Evolutionary conservation across 2,113 vertebrate species (phyloP), one percentile per base, ranked within the genome.

Genomic region (Poeciliopsis retropinna): DNA sequence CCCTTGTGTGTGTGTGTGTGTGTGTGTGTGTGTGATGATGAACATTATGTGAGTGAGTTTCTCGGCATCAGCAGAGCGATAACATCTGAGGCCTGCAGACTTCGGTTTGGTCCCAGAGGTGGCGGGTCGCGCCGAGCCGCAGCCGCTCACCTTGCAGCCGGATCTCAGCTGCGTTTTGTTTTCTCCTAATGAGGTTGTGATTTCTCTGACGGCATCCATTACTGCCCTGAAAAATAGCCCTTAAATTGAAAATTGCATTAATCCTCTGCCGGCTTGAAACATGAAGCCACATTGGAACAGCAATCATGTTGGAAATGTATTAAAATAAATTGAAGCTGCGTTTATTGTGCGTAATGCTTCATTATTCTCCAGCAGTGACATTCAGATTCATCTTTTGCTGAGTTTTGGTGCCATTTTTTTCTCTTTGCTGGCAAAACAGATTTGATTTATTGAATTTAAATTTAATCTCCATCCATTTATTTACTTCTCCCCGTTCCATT

Each of bases 191-290:
- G 70, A 82, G 76, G 78, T 30, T 63, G 69, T 51, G 76, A 81
- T 88, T 85, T 74, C 71, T 73, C 73, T 60, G 57, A 78, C 19
- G 63, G 63, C 78, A 19, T 75, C 77, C 64, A 80, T 84, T 84
- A 88, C 57, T 1, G 68, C 44, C 17, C 71, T 31, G 75, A 87
- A 78, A 82, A 80, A 83, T 60, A 72, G 39, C 30, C 39, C 31
- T 22, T 19, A 70, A 72, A 79, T 75, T 70, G 73, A 47, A 85
- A 89, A 89, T 66, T 78, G 70, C 69, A 87, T 87, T 87, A 87
- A 75, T 67, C 57, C 44, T 25, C 47, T 17, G 57, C 41, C 67
- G 66, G 71, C 70, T 72, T 74, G 72, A 74, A 84, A 81, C 70
- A 70, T 28, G 76, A 80, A 64, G 70, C 75, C 0, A 28, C 19